Evolutionary conservation across 2,113 vertebrate species (phyloP).

Genomic region (Lophura nycthemera): DNA sequence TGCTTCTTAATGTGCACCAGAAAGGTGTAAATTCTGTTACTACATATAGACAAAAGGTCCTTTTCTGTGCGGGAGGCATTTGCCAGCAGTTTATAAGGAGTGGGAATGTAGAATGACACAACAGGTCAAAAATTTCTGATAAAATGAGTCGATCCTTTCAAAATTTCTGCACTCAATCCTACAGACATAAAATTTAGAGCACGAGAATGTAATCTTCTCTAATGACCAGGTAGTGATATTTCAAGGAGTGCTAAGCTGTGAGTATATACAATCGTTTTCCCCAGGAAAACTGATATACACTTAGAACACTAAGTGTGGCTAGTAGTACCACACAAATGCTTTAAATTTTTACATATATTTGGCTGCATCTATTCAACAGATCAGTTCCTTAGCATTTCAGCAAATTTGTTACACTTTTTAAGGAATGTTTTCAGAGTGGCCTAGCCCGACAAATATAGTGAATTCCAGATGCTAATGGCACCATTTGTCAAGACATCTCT

Average conservation of each 20-base stretch:
- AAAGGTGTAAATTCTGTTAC: background rate
- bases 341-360: slow-evolving; percentile 63
- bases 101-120: background rate
- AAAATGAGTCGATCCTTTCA: background rate
- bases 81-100: background rate
- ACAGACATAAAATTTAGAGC: background rate
- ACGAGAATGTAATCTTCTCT: slow-evolving; percentile 23
- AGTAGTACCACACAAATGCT: slow-evolving; percentile 42
- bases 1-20: background rate
- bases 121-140: background rate
- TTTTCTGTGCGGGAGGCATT: background rate
- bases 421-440: slow-evolving; percentile 66
- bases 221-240: background rate
- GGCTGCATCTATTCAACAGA: slow-evolving; percentile 23
- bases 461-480: slow-evolving; percentile 78
- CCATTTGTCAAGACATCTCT: slow-evolving; percentile 78
- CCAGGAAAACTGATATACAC: slow-evolving; percentile 54
- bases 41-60: background rate
- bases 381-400: slow-evolving; percentile 75
- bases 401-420: slow-evolving; percentile 77
- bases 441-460: slow-evolving; percentile 59
- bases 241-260: slow-evolving; percentile 8
- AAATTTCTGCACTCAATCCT: background rate
- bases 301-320: slow-evolving; percentile 44
- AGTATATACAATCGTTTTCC: background rate